Conservation (phyloP, 2,113 vertebrate genomes). For the Gallinago paraguaiae region DNA sequence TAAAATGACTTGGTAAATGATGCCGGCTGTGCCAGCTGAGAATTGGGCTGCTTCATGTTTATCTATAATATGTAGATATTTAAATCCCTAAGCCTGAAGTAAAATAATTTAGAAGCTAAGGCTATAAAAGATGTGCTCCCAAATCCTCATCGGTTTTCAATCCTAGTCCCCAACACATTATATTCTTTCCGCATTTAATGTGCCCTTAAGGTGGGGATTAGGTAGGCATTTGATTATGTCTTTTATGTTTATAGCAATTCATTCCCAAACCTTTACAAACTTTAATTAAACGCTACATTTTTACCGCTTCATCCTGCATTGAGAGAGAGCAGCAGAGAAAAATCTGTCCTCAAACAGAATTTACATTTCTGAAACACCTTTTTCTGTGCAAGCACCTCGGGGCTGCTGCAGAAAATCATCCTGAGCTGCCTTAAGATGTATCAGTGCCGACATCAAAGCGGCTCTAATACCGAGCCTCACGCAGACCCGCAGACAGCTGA, state of each 20-base stretch:
- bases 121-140: conserved; percentile 13
- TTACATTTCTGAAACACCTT: conserved; percentile 47
- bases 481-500: conserved; percentile 40
- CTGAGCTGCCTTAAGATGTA: conserved; percentile 54
- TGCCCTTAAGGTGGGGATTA: conserved; percentile 56
- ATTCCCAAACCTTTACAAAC: conserved; percentile 43
- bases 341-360: conserved; percentile 50
- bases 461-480: conserved; percentile 46
- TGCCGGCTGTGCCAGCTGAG: not conserved
- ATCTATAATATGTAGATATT: not conserved
- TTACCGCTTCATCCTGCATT: not conserved
- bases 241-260: conserved; percentile 61
- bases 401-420: conserved; percentile 32
- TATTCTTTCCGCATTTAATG: conserved; percentile 16
- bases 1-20: not conserved
- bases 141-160: conserved; percentile 21
- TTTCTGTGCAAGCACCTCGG: conserved; percentile 43
- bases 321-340: conserved; percentile 30
- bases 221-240: conserved; percentile 45
- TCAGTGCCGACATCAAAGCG: conserved; percentile 60
- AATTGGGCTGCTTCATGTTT: not conserved
- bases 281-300: conserved; percentile 53
- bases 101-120: conserved; percentile 50
- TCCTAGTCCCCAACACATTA: not conserved
- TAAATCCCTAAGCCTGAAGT: conserved; percentile 43